Evolutionary conservation across 2,888 invertebrate genomes (phyloP), one percentile per base, ranked within the genome.

Genomic region (Epirrhoe alternata): DNA sequence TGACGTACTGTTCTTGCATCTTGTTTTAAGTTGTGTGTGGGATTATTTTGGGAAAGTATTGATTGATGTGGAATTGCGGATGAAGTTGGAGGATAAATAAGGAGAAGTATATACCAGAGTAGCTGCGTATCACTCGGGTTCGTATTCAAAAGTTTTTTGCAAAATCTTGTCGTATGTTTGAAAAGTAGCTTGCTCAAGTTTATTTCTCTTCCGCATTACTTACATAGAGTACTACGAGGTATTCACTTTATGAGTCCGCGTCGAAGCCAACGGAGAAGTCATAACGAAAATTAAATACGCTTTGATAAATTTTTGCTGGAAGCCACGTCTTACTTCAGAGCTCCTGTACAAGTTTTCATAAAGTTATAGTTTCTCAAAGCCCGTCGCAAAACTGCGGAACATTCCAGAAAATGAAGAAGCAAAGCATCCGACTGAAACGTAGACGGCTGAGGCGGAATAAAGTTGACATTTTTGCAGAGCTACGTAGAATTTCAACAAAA

Each of bases 391-490:
- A 90, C 86, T 88, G 83, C 81, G 82, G 87, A 88, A 86, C 90
- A 89, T 92, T 90, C 88, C 83, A 85, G 86, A 91, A 92, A 92
- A 92, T 90, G 90, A 86, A 88, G 91, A 87, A 88, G 90, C 86
- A 84, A 91, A 85, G 85, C 90, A 89, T 84, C 86, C 83, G 86
- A 88, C 86, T 88, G 90, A 85, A 90, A 87, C 87, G 91, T 80
- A 87, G 86, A 83, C 86, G 86, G 90, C 87, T 90, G 92, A 89
- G 84, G 89, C 88, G 90, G 89, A 92, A 91, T 92, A 92, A 90
- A 92, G 91, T 93, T 93, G 92, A 92, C 93, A 93, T 93, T 93
- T 93, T 93, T 93, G 93, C 88, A 91, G 91, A 91, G 93, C 92
- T 90, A 90, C 89, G 89, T 87, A 87, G 92, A 93, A 92, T 93